Evolutionary conservation across 1,140 invertebrate genomes (phyloP).

Genomic region (Drosophila elegans): DNA sequence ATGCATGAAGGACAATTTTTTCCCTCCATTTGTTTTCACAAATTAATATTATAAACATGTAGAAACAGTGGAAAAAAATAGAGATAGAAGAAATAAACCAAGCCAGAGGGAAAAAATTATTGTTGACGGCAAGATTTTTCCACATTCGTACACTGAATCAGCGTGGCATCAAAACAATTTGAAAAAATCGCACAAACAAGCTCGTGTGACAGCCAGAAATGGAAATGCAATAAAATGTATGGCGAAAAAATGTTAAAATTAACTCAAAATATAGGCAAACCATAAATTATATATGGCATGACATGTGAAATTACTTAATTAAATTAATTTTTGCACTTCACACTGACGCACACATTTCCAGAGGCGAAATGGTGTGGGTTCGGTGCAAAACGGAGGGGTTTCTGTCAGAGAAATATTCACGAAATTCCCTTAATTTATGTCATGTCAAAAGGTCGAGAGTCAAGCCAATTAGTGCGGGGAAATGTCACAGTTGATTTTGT

Average conservation of each 20-base stretch:
- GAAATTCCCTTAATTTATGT: constrained; percentile 63
- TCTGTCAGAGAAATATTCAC: constrained; percentile 28
- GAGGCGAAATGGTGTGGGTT: neutral
- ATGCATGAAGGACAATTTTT: constrained; percentile 9
- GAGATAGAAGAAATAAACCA: constrained; percentile 13
- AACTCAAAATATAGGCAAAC: constrained; percentile 65
- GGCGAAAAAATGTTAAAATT: constrained; percentile 56
- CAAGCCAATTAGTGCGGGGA: constrained; percentile 47
- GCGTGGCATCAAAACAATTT: constrained; percentile 67
- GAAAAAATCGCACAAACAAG: constrained; percentile 57
- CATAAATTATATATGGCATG: constrained; percentile 71
- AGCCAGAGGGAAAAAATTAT: constrained; percentile 38
- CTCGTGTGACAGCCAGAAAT: constrained; percentile 41
- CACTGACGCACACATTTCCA: constrained; percentile 7
- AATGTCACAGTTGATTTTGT: constrained; percentile 15
- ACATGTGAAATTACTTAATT: constrained; percentile 79
- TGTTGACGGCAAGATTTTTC: constrained; percentile 42
- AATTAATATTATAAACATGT: constrained; percentile 63
- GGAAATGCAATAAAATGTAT: constrained; percentile 34
- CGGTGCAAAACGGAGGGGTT: neutral
- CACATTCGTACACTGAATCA: constrained; percentile 43
- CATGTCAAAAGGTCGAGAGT: constrained; percentile 48
- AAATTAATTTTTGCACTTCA: constrained; percentile 66
- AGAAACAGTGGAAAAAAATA: neutral
- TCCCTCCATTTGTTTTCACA: constrained; percentile 23